These are phyloP conservation scores for Orchestes rusci DNA, from an alignment of 2,888 invertebrate genomes.

Conservation along the genomic window DNA sequence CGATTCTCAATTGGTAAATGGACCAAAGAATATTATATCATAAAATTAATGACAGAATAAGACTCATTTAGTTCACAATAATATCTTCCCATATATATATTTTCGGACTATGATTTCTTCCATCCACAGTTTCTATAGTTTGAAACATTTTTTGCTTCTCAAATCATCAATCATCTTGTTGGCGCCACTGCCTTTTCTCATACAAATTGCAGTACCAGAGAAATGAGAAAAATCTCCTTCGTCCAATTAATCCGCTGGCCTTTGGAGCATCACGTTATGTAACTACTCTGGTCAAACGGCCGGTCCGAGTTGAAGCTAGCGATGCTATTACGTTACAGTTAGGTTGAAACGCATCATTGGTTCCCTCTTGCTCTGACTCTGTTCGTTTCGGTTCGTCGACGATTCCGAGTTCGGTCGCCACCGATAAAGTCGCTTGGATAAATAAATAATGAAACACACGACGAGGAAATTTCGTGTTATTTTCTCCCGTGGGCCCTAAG, in stretches of 20 bases:
- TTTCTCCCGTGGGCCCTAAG: conserved; percentile 11
- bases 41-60: no score
- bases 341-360: conserved; percentile 23
- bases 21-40: no score
- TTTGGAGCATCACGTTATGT: conserved; percentile 20
- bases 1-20: no score
- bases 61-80: no score
- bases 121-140: no score
- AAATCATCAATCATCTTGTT: no score
- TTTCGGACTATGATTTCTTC: no score
- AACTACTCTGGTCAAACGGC: conserved; percentile 19
- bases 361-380: conserved; percentile 16
- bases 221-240: conserved; percentile 16
- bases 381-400: conserved; percentile 21
- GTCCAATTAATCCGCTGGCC: conserved; percentile 22
- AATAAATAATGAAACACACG: conserved; percentile 24
- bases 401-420: conserved; percentile 19
- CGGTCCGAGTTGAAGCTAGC: no score
- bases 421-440: conserved; percentile 21
- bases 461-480: no score
- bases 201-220: conserved; percentile 19
- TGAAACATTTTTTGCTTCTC: no score
- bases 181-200: no score
- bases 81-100: no score
- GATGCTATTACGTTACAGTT: conserved; percentile 23